phyloP scores from a whole-genome alignment of 2,113 vertebrate species.

The Stigmatopora argus region DNA sequence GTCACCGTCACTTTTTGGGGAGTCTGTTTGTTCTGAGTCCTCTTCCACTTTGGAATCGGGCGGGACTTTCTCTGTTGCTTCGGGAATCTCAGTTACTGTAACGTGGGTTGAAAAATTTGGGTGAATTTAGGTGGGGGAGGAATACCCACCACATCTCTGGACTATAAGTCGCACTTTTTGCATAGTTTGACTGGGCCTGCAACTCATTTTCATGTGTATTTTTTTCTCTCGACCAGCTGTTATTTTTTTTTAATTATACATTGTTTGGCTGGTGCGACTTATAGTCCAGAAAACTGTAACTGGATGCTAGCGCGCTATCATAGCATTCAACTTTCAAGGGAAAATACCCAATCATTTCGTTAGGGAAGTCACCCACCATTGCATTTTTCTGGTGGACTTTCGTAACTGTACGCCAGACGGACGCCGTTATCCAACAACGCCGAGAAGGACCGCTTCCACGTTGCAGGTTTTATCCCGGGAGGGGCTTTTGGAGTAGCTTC shows the following conservation, averaged over 20 bases:
- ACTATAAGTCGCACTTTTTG: too few species aligned
- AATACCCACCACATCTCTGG: too few species aligned
- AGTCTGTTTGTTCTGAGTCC: slow-evolving; percentile 25
- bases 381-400: slow-evolving; percentile 71
- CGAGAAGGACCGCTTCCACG: slow-evolving; percentile 81
- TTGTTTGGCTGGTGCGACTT: too few species aligned
- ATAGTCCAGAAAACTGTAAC: too few species aligned
- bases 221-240: too few species aligned
- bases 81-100: slow-evolving; percentile 11
- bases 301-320: too few species aligned
- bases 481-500: neutral
- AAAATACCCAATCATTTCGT: neutral
- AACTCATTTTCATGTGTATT: too few species aligned
- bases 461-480: slow-evolving; percentile 23
- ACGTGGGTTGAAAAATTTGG: too few species aligned
- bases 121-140: too few species aligned
- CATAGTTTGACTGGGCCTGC: too few species aligned
- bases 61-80: neutral
- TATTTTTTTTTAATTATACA: too few species aligned
- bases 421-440: slow-evolving; percentile 82
- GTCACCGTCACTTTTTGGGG: neutral
- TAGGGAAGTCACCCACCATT: slow-evolving; percentile 59
- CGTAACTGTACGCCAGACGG: slow-evolving; percentile 81
- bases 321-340: too few species aligned
- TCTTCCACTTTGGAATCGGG: slow-evolving; percentile 28